Percentiles rank a stretch among this genome's conserved stretches.
These are phyloP conservation scores for Ylistrum balloti DNA, from an alignment of 1,140 invertebrate species.

Conservation along the genomic window DNA sequence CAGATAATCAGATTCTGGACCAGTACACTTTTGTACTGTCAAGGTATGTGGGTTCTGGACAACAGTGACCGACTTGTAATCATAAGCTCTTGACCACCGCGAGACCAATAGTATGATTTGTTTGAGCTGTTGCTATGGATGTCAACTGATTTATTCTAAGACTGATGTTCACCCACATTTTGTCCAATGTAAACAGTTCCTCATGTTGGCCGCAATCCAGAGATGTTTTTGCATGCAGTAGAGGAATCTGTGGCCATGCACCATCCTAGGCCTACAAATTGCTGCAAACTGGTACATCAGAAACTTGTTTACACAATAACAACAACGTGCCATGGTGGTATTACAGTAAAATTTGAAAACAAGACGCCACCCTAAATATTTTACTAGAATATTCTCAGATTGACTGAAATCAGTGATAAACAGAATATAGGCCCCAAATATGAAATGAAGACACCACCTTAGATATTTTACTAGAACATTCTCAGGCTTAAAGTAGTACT, in stretches of 20 bases:
- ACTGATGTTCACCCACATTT: not conserved
- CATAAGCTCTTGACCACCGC: not conserved
- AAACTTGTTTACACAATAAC: not conserved
- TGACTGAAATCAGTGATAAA: too few relatives aligned
- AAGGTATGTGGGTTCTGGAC: too few relatives aligned
- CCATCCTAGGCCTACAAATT: not conserved
- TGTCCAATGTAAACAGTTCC: conserved; percentile 1
- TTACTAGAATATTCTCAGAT: not conserved
- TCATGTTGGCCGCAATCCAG: not conserved
- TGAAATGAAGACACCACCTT: not conserved
- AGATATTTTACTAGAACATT: not conserved
- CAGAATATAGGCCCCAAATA: too few relatives aligned
- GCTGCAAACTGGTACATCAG: conserved; percentile 9
- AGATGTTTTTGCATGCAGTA: not conserved
- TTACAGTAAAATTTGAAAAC: not conserved
- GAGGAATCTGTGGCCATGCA: not conserved
- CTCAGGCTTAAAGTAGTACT: too few relatives aligned
- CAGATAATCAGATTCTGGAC: too few relatives aligned
- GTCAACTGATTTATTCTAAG: not conserved
- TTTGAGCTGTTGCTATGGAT: conserved; percentile 1
- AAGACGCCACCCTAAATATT: not conserved
- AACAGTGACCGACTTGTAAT: not conserved
- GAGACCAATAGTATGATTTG: not conserved
- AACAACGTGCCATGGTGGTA: not conserved
- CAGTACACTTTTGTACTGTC: too few relatives aligned